Evolutionary conservation across 1,140 invertebrate genomes (phyloP).

Genomic region (Drosophila pseudoobscura): DNA sequence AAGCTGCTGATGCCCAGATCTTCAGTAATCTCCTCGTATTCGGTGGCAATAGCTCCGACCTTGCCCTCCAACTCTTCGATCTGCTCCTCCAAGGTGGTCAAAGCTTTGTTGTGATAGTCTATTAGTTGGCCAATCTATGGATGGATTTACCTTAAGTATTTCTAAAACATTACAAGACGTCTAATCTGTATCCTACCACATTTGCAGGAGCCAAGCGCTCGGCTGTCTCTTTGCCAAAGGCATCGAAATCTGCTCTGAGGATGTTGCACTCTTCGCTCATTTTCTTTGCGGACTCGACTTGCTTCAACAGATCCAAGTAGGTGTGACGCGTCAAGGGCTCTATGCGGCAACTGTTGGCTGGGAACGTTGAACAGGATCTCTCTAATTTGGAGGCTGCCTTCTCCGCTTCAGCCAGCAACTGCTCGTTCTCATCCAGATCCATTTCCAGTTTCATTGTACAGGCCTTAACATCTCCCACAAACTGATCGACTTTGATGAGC

Average conservation of each 20-base stretch:
- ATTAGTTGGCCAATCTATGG: slow-evolving; percentile 38
- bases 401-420: slow-evolving; percentile 22
- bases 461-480: slow-evolving; percentile 18
- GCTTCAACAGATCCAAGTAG: slow-evolving; percentile 29
- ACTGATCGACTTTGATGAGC: slow-evolving; percentile 8
- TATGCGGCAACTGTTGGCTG: too few species aligned
- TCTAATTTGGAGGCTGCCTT: slow-evolving; percentile 14
- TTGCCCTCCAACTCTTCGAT: slow-evolving; percentile 13
- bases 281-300: slow-evolving; percentile 39
- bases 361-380: not conserved
- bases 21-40: slow-evolving; percentile 11
- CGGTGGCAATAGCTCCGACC: not conserved
- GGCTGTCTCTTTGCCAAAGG: slow-evolving; percentile 9
- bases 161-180: too few species aligned
- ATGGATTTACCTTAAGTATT: not conserved
- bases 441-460: slow-evolving; percentile 33
- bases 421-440: slow-evolving; percentile 48
- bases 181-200: slow-evolving; percentile 21
- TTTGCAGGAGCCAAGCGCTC: not conserved
- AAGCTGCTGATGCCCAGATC: slow-evolving; percentile 2
- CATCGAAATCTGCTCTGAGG: slow-evolving; percentile 31
- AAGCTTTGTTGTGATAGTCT: slow-evolving; percentile 22
- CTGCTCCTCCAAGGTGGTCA: slow-evolving; percentile 39
- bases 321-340: slow-evolving; percentile 8
- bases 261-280: slow-evolving; percentile 30